Evolutionary conservation across 2,888 invertebrate species (phyloP), one percentile per base, ranked within the genome.

Genomic region (Cynaeus angustus): DNA sequence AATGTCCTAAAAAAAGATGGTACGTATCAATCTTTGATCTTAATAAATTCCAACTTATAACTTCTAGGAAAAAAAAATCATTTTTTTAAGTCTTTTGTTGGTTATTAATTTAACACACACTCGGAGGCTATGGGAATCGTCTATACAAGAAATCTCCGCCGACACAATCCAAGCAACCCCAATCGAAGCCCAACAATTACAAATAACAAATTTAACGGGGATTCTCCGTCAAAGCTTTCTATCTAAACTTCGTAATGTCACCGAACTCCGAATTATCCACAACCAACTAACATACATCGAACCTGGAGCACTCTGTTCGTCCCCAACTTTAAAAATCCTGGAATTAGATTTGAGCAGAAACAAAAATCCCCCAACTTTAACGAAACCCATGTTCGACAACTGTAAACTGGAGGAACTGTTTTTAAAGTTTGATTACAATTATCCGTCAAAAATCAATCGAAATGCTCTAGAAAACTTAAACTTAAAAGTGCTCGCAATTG

Each of bases 361-460:
- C 28, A 48, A 12, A 8, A 48, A 50, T n/a, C 37, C 21, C 3
- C 62, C 62, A 50, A 6, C 13, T 8, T 30, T 62, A n/a, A 16
- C 38, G 14, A 37, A 50, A 62, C 3, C 13, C 7, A 37, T 28
- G 21, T 62, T 62, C 13, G 21, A 38, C 16, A 38, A 46, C 16
- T 62, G 62, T 9, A 62, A 48, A 4, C 28, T 62, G 21, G 62
- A 62, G 4, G 43, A 64, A 14, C 12, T 62, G 26, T 26, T 62
- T 38, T 14, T 62, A 8, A 38, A 50, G n/a, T 48, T 48, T 37
- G 50, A 62, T 21, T 48, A 38, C 38, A 38, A 48, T 10, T 10
- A 46, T n/a, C 33, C 38, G 7, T 14, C 21, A 0, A 38, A 13
- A 16, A 59, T 59, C 7, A 33, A 59, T 7, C 8, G 45, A 13